Base-by-base conservation (phyloP, 2,888 invertebrate species). In the Podabrus alpinus region DNA sequence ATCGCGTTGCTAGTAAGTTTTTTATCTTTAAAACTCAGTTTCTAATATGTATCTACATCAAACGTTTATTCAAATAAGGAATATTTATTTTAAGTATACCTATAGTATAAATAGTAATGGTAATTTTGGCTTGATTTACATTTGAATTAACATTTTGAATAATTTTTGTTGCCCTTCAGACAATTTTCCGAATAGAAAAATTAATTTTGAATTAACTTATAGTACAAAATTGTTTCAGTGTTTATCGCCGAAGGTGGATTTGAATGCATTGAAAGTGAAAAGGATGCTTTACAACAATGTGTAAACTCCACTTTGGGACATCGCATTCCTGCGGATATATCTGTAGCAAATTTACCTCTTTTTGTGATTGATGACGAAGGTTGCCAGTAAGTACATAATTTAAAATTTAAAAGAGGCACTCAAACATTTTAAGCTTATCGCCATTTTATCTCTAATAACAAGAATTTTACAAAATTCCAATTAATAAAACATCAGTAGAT, bases 1-100 rank as follows among this genome's bases (percentile, higher is more conserved):
- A 95, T 84, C 91, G 95, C 80, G 93, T 95, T 81, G 95, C 95
- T 0, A 87, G 94, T 94, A 85, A 89, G 92, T 90, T 17, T 64
- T 19, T 64, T 21, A 64, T 19, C 21, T 64, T 19, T 64, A 45
- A 45, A n/a, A 45, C 7, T n/a, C n/a, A 45, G n/a, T n/a, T n/a
- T n/a, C n/a, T n/a, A n/a, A n/a, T n/a, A n/a, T n/a, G n/a, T n/a
- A n/a, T 45, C n/a, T 5, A 45, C n/a, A 45, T 45, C n/a, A n/a
- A 9, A n/a, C n/a, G n/a, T n/a, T n/a, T n/a, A 45, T 45, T 45
- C n/a, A 45, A 45, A 45, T 45, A n/a, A 45, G 45, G 11, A 45
- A n/a, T 45, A 7, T n/a, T 45, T 45, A 45, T 45, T n/a, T 45
- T n/a, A 45, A 45, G 13, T 29, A 3, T 45, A 45, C n/a, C n/a